phyloP scores from a whole-genome alignment of 2,888 invertebrate species.

The Nematopogon swammerdamellus region DNA sequence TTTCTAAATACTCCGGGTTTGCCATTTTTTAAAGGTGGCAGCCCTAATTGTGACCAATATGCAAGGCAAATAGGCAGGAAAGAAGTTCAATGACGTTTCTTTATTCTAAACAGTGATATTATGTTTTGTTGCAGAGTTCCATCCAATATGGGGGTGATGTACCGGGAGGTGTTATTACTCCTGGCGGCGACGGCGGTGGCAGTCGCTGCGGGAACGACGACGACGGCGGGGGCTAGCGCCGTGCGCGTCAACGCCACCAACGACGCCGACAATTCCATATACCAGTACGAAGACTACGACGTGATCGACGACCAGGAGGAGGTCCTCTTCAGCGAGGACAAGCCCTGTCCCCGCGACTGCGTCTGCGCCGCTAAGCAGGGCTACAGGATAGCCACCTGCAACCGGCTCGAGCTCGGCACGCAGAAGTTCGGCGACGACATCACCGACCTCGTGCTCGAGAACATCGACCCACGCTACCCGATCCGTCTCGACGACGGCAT shows the following conservation, averaged over 20 bases:
- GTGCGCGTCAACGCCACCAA: conserved; percentile 9
- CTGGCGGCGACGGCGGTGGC: conserved; percentile 45
- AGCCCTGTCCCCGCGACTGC: conserved; percentile 62
- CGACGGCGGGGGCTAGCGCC: conserved; percentile 21
- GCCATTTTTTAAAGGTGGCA: too few species aligned
- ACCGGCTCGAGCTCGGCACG: conserved; percentile 62
- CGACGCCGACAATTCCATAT: conserved; percentile 29
- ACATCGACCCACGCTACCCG: conserved; percentile 55
- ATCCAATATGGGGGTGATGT: conserved; percentile 48
- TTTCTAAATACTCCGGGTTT: too few species aligned
- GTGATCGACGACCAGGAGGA: conserved; percentile 45
- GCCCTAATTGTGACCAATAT: too few species aligned
- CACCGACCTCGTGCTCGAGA: conserved; percentile 63
- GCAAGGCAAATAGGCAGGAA: too few species aligned
- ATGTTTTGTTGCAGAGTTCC: conserved; percentile 37
- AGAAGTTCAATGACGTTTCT: too few species aligned
- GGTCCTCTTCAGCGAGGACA: conserved; percentile 44
- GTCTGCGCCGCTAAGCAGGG: conserved; percentile 58
- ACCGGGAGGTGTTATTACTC: conserved; percentile 47
- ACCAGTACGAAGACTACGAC: conserved; percentile 38
- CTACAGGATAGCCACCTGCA: conserved; percentile 64
- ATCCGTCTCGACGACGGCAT: conserved; percentile 59
- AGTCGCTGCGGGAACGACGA: conserved; percentile 28
- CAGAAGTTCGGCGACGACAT: conserved; percentile 66
- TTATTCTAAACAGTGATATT: too few species aligned